These are phyloP conservation scores for Philaenus spumarius DNA, from an alignment of 1,140 invertebrate species.

Conservation along the genomic window DNA sequence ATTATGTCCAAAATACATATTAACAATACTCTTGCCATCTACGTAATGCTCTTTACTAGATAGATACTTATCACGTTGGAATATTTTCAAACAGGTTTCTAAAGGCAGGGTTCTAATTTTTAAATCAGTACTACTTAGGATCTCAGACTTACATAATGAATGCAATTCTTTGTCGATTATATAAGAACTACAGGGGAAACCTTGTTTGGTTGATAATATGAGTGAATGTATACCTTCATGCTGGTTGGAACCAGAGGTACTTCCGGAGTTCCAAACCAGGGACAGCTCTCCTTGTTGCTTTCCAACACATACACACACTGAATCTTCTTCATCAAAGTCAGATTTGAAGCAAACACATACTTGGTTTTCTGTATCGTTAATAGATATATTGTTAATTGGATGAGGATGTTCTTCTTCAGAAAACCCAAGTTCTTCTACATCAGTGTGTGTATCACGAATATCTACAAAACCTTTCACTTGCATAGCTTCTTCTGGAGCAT, in stretches of 20 bases:
- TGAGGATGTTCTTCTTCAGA: slow-evolving; percentile 28
- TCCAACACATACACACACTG: slow-evolving; percentile 25
- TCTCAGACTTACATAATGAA: too few relatives aligned
- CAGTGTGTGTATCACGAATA: slow-evolving; percentile 39
- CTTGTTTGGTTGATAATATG: too few relatives aligned
- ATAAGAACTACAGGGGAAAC: too few relatives aligned
- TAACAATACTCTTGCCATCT: too few relatives aligned
- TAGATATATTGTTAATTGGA: slow-evolving; percentile 13
- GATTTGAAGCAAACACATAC: slow-evolving; percentile 27
- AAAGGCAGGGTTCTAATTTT: too few relatives aligned
- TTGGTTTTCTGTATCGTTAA: slow-evolving; percentile 23
- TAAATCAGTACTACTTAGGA: too few relatives aligned
- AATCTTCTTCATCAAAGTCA: slow-evolving; percentile 3
- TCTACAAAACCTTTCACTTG: slow-evolving; percentile 43
- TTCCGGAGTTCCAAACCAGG: slow-evolving; percentile 20
- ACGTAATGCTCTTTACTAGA: too few relatives aligned
- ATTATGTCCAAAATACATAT: too few relatives aligned
- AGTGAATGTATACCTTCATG: slow-evolving; percentile 10
- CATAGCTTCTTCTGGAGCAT: slow-evolving; percentile 39
- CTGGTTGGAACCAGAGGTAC: slow-evolving; percentile 11
- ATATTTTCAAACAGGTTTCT: too few relatives aligned
- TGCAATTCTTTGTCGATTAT: too few relatives aligned
- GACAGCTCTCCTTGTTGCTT: slow-evolving; percentile 19
- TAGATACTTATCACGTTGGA: too few relatives aligned
- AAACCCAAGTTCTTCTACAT: slow-evolving; percentile 44